Conservation (phyloP, 2,797 vertebrate species). For the Lophura swinhoii region DNA sequence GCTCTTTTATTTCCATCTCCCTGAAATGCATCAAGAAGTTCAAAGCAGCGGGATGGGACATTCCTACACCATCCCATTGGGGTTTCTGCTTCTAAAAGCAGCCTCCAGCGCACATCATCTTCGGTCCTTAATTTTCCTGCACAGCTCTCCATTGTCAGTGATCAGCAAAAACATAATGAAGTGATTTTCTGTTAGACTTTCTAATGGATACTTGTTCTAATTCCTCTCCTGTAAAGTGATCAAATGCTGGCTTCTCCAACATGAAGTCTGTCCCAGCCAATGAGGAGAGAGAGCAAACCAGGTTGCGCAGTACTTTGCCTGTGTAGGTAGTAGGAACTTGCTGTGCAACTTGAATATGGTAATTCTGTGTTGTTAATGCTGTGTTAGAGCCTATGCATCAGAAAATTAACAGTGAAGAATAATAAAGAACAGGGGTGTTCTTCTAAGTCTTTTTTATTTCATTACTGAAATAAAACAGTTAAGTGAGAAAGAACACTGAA, state of each 20-base stretch:
- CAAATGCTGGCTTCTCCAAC: background rate
- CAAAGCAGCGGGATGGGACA: background rate
- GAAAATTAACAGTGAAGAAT: background rate
- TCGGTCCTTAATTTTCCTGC: background rate
- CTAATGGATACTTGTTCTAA: background rate
- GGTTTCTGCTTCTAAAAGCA: background rate
- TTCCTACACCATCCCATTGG: background rate
- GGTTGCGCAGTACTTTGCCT: constrained; percentile 11
- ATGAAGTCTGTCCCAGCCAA: background rate
- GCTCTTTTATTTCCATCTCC: background rate
- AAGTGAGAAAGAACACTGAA: background rate
- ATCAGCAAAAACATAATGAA: background rate
- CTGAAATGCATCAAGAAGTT: background rate
- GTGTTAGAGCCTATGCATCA: background rate
- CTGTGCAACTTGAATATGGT: constrained; percentile 44
- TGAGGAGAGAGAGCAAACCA: background rate
- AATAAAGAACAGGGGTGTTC: background rate
- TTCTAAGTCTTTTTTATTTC: background rate
- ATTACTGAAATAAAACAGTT: background rate
- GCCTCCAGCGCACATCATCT: background rate
- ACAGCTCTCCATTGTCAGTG: background rate
- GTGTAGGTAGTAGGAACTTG: constrained; percentile 37
- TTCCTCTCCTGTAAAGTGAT: background rate
- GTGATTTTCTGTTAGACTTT: background rate
- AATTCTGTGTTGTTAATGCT: constrained; percentile 34